These are phyloP conservation scores for Ganaspis sp. DNA, from an alignment of 1,140 invertebrate species.

Conservation along the genomic window DNA sequence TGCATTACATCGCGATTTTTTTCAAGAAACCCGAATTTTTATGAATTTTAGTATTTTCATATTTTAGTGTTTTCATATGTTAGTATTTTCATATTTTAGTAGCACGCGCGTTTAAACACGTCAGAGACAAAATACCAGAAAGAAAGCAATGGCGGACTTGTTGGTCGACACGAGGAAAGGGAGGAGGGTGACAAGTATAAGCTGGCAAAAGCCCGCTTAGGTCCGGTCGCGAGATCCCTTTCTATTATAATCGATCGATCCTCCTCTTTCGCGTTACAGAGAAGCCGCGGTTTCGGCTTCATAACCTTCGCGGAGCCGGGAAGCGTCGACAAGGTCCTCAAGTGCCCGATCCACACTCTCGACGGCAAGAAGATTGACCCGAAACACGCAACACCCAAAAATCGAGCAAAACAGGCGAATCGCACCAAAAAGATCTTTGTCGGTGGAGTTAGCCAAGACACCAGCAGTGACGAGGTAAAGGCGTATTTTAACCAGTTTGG, in stretches of 20 bases:
- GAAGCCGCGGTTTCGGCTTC: conserved; percentile 94
- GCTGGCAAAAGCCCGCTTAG: conserved; percentile 46
- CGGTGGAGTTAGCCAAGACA: conserved; percentile 93
- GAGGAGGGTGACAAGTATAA: conserved; percentile 33
- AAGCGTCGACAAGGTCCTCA: conserved; percentile 92
- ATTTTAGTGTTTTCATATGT: too few species aligned
- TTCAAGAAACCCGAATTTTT: background rate
- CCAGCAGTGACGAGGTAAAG: conserved; percentile 92
- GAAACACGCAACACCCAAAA: conserved; percentile 94
- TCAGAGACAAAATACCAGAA: conserved; percentile 13
- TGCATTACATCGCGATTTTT: conserved; percentile 6
- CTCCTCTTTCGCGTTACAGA: conserved; percentile 80
- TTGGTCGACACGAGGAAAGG: conserved; percentile 37
- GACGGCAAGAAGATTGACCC: conserved; percentile 97
- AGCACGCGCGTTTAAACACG: conserved; percentile 24
- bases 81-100: too few species aligned
- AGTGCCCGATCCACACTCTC: conserved; percentile 92
- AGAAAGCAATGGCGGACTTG: background rate
- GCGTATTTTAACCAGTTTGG: conserved; percentile 94
- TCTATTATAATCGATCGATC: conserved; percentile 46
- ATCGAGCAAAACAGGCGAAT: conserved; percentile 88
- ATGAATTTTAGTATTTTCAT: too few species aligned
- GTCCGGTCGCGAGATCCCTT: conserved; percentile 38
- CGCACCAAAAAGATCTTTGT: conserved; percentile 96
- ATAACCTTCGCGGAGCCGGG: conserved; percentile 93